phyloP scores from a whole-genome alignment of 2,888 invertebrate genomes.

The Fragum whitleyi region DNA sequence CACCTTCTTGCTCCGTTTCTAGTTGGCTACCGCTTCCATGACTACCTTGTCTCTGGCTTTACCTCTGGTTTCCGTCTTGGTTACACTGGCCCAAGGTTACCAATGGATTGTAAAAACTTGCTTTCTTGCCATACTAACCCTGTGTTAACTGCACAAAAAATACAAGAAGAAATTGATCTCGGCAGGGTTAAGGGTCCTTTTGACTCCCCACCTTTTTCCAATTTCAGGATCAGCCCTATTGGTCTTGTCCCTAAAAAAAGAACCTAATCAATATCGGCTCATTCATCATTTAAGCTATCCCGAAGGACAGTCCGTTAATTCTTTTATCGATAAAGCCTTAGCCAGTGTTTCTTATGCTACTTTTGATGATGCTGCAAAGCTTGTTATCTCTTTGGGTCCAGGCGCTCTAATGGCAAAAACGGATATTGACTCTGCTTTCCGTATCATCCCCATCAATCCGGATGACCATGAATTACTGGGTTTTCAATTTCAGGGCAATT shows the following conservation, averaged over 20 bases:
- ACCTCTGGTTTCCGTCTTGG: background rate
- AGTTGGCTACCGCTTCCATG: background rate
- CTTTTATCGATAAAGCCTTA: background rate
- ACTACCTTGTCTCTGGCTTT: background rate
- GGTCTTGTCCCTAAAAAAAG: background rate
- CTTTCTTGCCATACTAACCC: background rate
- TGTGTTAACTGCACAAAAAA: background rate
- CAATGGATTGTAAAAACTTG: background rate
- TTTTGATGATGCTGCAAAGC: background rate
- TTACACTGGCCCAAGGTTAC: background rate
- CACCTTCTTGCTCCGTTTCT: background rate
- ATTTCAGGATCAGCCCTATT: background rate
- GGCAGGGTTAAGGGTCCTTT: background rate
- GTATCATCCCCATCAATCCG: background rate
- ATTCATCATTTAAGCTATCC: background rate
- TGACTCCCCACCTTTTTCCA: background rate
- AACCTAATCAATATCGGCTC: background rate
- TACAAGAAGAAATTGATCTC: background rate
- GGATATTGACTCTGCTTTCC: background rate
- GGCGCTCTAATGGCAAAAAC: background rate
- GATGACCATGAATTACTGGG: background rate
- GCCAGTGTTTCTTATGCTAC: background rate
- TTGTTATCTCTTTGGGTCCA: background rate
- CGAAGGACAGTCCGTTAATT: background rate
- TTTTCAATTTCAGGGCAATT: background rate